Base-by-base conservation (phyloP, 1,140 invertebrate species). In the Belonocnema kinseyi region DNA sequence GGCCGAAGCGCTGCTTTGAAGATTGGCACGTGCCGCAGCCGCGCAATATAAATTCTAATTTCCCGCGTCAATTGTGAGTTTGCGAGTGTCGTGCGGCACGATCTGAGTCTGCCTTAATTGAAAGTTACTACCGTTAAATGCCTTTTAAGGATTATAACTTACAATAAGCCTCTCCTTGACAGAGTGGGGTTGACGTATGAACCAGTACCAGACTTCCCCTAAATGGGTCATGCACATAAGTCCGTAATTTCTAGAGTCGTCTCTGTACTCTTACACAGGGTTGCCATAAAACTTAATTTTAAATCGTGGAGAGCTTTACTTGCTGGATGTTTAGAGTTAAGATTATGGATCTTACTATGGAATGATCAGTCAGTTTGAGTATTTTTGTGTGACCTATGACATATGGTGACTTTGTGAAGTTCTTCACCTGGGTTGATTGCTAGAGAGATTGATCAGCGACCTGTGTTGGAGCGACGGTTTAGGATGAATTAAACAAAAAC, bases 11-110 rank as follows among this genome's bases (percentile, higher is more conserved):
- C 13, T 14, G 16, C 53, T 66, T 66, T 66, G 61, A 66, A 66
- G 61, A 33, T 66, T 66, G 61, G 61, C 61, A 66, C 61, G 61
- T 33, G 61, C 61, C 61, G 26, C 61, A 40, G 61, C 2, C 61
- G 26, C 26, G 61, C 61, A 66, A 66, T 66, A 66, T 66, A 66
- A 66, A 66, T 66, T 66, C 61, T 66, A 66, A 66, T 66, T 66
- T 66, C 61, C 26, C 61, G 61, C 61, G 61, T 66, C 61, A 66
- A 66, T 66, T 40, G 61, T 40, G 33, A 40, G 61, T 40, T 66
- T 66, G 61, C 33, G 61, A 40, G 61, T 40, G 61, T 66, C 61
- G 61, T 66, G 61, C 61, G 61, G 61, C 61, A 66, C 61, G 61
- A 66, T 66, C 61, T 40, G 61, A 66, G 40, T 46, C 33, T 33